Evolutionary conservation across 2,113 vertebrate genomes (phyloP).

Genomic region (Antechinus flavipes): DNA sequence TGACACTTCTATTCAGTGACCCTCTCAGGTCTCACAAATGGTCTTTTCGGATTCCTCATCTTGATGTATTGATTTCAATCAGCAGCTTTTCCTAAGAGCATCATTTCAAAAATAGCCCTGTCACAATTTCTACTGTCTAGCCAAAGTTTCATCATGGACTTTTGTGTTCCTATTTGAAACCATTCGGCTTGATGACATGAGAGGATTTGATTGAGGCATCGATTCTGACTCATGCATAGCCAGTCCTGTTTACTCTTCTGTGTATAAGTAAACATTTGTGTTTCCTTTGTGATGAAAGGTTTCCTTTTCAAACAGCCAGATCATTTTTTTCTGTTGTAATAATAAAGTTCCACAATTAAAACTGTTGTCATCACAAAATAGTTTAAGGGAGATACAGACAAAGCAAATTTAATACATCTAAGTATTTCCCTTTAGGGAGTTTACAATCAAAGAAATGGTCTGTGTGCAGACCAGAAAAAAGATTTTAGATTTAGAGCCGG

Average conservation of each 20-base stretch:
- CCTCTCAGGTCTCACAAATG: conserved; percentile 84
- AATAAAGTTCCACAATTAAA: conserved; percentile 36
- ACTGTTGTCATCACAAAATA: conserved; percentile 24
- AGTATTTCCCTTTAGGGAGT: not conserved
- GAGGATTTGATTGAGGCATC: conserved; percentile 68
- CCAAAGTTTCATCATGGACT: conserved; percentile 69
- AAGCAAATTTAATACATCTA: conserved; percentile 23
- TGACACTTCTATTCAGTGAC: conserved; percentile 84
- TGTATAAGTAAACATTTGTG: conserved; percentile 66
- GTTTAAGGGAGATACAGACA: conserved; percentile 4
- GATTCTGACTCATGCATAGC: conserved; percentile 73
- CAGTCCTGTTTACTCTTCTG: conserved; percentile 56
- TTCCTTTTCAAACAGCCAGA: conserved; percentile 24
- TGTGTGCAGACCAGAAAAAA: not conserved
- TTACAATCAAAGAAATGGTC: not conserved
- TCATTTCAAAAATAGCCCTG: conserved; percentile 78
- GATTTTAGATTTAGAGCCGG: not conserved
- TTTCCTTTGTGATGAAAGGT: conserved; percentile 51
- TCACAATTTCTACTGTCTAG: conserved; percentile 77
- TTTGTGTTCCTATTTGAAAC: conserved; percentile 82
- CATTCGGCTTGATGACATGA: conserved; percentile 67
- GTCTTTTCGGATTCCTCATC: conserved; percentile 85
- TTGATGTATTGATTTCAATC: conserved; percentile 89
- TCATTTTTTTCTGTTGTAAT: conserved; percentile 32
- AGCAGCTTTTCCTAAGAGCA: conserved; percentile 86